These are phyloP conservation scores for Agonopterix subpropinquella DNA, from an alignment of 2,888 invertebrate genomes.

Conservation along the genomic window DNA sequence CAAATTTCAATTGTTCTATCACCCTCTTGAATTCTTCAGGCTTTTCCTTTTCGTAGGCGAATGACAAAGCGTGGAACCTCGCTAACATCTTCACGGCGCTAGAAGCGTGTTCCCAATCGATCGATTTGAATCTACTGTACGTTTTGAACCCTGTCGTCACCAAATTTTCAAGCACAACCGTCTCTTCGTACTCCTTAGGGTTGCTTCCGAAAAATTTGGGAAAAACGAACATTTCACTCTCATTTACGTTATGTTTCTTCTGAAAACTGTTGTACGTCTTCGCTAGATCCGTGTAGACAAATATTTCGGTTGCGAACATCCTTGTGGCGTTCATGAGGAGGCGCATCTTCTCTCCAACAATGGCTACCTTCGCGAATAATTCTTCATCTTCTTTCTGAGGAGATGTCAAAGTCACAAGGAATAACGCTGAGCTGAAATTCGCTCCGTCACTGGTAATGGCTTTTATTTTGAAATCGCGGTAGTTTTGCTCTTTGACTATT, in stretches of 20 bases:
- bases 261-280: conserved; percentile 22
- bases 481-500: conserved; percentile 21
- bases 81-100: conserved; percentile 33
- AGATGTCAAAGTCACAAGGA: conserved; percentile 18
- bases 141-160: conserved; percentile 26
- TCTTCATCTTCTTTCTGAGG: conserved; percentile 19
- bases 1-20: conserved; percentile 13
- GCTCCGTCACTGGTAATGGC: conserved; percentile 34
- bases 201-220: conserved; percentile 30
- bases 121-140: conserved; percentile 24
- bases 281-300: conserved; percentile 22
- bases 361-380: conserved; percentile 40
- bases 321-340: conserved; percentile 14
- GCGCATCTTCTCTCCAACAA: conserved; percentile 22
- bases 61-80: conserved; percentile 48
- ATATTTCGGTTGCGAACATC: conserved; percentile 23
- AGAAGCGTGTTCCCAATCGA: conserved; percentile 38
- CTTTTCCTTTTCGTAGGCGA: conserved; percentile 38
- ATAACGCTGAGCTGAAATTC: conserved; percentile 36
- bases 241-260: conserved; percentile 13
- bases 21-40: conserved; percentile 26
- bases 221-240: conserved; percentile 21
- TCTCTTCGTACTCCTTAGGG: conserved; percentile 25
- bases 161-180: conserved; percentile 41
- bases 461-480: conserved; percentile 19